A percentile compares a stretch with the other conserved stretches of the same genome.
phyloP scores from a whole-genome alignment of 2,888 invertebrate genomes.

The Campoletis raptor region DNA sequence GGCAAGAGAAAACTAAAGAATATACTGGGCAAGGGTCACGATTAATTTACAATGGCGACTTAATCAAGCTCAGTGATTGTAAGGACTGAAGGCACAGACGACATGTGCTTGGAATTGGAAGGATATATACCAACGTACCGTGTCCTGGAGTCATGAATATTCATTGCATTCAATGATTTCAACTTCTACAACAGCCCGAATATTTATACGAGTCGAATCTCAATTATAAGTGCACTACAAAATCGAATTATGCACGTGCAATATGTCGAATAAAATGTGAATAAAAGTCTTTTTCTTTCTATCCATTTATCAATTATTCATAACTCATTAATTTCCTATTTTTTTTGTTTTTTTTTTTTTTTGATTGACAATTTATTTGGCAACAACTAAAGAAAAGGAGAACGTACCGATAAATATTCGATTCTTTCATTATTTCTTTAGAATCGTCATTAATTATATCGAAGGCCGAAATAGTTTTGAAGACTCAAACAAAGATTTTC shows the following conservation, averaged over 20 bases:
- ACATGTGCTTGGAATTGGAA: conserved; percentile 49
- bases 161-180: conserved; percentile 47
- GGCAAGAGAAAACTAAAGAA: not conserved
- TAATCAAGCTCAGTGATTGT: conserved; percentile 64
- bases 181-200: conserved; percentile 27
- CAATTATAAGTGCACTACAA: not conserved
- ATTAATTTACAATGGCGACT: conserved; percentile 60
- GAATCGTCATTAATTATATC: no score
- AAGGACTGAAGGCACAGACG: conserved; percentile 27
- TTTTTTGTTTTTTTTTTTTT: not conserved
- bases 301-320: not conserved
- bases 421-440: no score
- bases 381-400: not conserved
- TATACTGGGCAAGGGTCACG: conserved; percentile 26
- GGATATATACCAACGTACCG: conserved; percentile 5
- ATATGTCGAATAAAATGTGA: not conserved
- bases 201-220: conserved; percentile 23
- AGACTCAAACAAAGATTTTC: no score
- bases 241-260: not conserved
- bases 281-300: not conserved
- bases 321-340: not conserved
- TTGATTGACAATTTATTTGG: not conserved
- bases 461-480: no score
- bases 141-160: conserved; percentile 55
- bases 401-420: no score